Evolutionary conservation across 2,113 vertebrate genomes (phyloP).

Genomic region (Engraulis encrasicolus): DNA sequence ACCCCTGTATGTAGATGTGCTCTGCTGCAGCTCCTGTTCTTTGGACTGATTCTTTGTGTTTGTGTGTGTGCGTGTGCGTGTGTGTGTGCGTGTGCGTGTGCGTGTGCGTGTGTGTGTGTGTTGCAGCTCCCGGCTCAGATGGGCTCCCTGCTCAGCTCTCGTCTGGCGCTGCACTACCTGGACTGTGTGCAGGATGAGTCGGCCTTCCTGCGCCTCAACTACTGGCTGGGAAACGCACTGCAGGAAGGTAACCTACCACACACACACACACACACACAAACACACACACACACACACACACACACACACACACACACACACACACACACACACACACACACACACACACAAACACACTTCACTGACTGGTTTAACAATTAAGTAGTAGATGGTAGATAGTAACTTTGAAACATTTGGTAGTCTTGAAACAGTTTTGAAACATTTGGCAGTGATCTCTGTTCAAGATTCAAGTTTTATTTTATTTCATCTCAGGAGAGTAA

Average conservation of each 20-base stretch:
- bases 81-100: constrained; percentile 23
- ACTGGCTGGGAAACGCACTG: constrained; percentile 87
- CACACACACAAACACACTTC: too few relatives aligned
- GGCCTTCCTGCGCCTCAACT: constrained; percentile 85
- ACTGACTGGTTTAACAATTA: too few relatives aligned
- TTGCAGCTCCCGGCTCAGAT: constrained; percentile 93
- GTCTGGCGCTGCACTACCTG: constrained; percentile 87
- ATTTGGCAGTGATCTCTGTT: too few relatives aligned
- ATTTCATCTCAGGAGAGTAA: too few relatives aligned
- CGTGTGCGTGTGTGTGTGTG: constrained; percentile 28
- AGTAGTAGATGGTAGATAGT: too few relatives aligned
- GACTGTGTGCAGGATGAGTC: constrained; percentile 88
- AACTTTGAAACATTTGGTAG: too few relatives aligned
- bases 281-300: too few relatives aligned
- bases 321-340: too few relatives aligned
- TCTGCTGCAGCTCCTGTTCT: neutral
- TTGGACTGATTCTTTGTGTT: neutral
- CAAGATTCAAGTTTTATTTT: too few relatives aligned
- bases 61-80: constrained; percentile 16
- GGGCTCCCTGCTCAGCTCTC: constrained; percentile 86
- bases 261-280: too few relatives aligned
- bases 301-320: too few relatives aligned
- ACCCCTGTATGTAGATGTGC: neutral
- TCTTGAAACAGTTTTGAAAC: too few relatives aligned
- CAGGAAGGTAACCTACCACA: constrained; percentile 82